Conservation (phyloP, 2,888 invertebrate genomes). For the Vandiemenella viatica region DNA sequence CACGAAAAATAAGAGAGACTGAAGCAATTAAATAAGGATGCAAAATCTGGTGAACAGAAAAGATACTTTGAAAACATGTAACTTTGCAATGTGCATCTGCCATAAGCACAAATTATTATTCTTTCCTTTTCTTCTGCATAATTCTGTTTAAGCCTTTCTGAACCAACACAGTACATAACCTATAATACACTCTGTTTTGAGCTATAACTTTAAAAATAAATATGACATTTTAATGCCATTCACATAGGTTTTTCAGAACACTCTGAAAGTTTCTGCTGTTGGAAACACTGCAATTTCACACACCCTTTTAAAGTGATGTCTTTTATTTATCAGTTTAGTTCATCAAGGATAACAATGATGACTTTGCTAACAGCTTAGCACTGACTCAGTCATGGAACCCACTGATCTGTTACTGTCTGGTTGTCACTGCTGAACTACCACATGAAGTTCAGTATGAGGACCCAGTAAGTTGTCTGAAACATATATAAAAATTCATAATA, state of each 20-base stretch:
- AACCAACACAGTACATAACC: not conserved
- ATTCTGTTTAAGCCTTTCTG: too few species aligned
- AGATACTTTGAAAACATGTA: too few species aligned
- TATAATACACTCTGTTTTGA: not conserved
- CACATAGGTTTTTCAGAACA: not conserved
- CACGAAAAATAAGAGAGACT: too few species aligned
- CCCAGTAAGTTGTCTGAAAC: not conserved
- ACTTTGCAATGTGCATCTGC: too few species aligned
- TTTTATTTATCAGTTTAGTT: not conserved
- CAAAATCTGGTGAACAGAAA: too few species aligned
- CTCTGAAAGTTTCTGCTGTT: too few species aligned
- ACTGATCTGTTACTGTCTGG: too few species aligned
- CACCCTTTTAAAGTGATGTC: not conserved
- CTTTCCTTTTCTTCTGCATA: too few species aligned
- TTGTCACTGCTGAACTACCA: not conserved
- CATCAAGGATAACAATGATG: not conserved
- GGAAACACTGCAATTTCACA: not conserved
- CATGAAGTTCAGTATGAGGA: not conserved
- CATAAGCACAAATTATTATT: too few species aligned
- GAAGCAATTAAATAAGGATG: too few species aligned
- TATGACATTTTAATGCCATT: not conserved
- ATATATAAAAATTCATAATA: too few species aligned
- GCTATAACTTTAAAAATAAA: not conserved
- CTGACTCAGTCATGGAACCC: not conserved
- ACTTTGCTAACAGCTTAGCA: not conserved